A percentile compares a stretch with the other conserved stretches of the same genome.
phyloP scores from a whole-genome alignment of 2,888 invertebrate species.

The Dynastes tityus region DNA sequence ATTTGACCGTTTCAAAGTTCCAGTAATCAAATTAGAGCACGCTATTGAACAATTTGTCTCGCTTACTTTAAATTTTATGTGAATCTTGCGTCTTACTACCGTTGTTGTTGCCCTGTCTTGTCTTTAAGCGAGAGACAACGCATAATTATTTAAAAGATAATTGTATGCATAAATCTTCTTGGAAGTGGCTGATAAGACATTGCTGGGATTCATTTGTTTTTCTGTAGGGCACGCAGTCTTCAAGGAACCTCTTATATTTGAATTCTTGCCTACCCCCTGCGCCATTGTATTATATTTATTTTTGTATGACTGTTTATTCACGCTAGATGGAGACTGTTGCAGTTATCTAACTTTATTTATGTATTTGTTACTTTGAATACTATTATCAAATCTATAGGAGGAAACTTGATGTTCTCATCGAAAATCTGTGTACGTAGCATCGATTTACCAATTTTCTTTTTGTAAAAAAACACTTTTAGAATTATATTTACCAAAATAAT shows the following conservation, averaged over 20 bases:
- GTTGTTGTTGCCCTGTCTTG: constrained; percentile 8
- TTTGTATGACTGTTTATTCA: too few species aligned
- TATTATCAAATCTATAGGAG: background rate
- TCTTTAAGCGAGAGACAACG: background rate
- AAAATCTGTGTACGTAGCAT: too few species aligned
- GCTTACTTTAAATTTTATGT: constrained; percentile 58
- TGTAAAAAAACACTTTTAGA: too few species aligned
- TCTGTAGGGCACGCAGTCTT: background rate
- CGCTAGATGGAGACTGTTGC: too few species aligned
- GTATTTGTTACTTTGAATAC: background rate
- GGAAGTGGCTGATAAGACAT: constrained; percentile 4
- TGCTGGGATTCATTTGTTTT: constrained; percentile 17
- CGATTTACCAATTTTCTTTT: too few species aligned
- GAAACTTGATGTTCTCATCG: too few species aligned
- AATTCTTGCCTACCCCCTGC: background rate
- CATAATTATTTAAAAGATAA: constrained; percentile 32
- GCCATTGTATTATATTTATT: too few species aligned
- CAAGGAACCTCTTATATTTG: background rate
- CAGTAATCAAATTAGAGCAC: constrained; percentile 65
- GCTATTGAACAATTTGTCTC: constrained; percentile 65
- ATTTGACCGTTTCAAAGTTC: constrained; percentile 60
- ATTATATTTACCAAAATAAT: too few species aligned
- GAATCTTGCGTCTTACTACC: constrained; percentile 7
- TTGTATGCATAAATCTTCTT: constrained; percentile 29
- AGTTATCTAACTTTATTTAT: background rate